A percentile compares a stretch with the other conserved stretches of the same genome.
These are phyloP conservation scores for Drymonia ruficornis DNA, from an alignment of 2,888 invertebrate species.

Conservation along the genomic window DNA sequence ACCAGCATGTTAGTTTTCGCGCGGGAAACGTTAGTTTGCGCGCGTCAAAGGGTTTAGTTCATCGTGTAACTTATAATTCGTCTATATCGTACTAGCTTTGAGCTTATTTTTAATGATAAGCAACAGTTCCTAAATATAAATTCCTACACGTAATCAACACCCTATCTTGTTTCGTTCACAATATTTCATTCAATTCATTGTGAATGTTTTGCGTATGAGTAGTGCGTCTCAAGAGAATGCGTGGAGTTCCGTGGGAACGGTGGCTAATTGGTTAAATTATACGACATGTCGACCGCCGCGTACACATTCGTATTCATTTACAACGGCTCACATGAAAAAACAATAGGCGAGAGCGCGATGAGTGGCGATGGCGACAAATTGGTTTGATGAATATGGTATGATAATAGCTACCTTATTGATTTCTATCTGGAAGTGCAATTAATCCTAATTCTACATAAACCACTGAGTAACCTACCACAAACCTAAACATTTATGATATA, in stretches of 20 bases:
- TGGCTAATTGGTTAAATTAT: conserved; percentile 75
- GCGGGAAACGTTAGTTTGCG: too few relatives aligned
- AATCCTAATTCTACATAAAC: not conserved
- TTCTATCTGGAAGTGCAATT: not conserved
- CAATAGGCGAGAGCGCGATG: conserved; percentile 34
- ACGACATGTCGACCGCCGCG: conserved; percentile 51
- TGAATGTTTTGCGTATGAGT: conserved; percentile 35
- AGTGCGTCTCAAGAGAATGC: conserved; percentile 64
- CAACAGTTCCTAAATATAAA: not conserved
- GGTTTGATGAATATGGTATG: conserved; percentile 28
- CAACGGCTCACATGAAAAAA: conserved; percentile 60
- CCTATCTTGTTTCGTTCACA: conserved; percentile 1
- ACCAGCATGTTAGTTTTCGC: too few relatives aligned
- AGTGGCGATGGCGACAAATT: conserved; percentile 45
- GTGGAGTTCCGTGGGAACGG: conserved; percentile 69
- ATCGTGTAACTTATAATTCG: too few relatives aligned
- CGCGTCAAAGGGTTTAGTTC: too few relatives aligned
- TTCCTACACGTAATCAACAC: not conserved
- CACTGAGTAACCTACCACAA: not conserved
- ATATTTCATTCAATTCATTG: conserved; percentile 6
- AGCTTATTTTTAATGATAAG: too few relatives aligned
- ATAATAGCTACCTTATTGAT: conserved; percentile 5
- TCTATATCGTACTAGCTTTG: too few relatives aligned
- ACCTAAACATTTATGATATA: not conserved
- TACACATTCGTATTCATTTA: conserved; percentile 68